Evolutionary conservation across 2,797 vertebrate species (phyloP), one percentile per base, ranked within the genome.

Genomic region (Pseudochirops cupreus): DNA sequence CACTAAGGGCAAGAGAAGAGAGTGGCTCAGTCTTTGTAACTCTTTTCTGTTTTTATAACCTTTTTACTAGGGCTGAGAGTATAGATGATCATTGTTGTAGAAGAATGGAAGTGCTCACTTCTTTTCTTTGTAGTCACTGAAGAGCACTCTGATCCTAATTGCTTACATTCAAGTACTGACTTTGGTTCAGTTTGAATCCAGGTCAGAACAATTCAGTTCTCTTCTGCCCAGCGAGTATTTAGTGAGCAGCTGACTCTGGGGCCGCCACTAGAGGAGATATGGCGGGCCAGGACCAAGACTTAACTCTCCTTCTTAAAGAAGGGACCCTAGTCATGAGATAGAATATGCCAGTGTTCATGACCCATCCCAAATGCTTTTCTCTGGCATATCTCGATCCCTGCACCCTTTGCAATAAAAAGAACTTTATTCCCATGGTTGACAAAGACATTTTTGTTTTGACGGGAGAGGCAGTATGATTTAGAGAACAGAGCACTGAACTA

Each of bases 1-100:
- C 50, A 93, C 74, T 92, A 93, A 91, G 90, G 90, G 39, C 90
- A 92, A 55, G 91, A 92, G 91, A 28, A 74, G 52, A 93, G 0
- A 91, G 21, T 91, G 91, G 24, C 50, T 95, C n/a, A 93, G n/a
- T 93, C 87, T 93, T 98, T 93, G 24, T 92, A 94, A 94, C 13
- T 93, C n/a, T 82, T n/a, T 67, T 46, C 16, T 46, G n/a, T 24
- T 10, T 82, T 39, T 96, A 18, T 58, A 4, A 0, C 28, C 12
- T 92, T 94, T 90, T 95, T 92, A 92, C 0, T 93, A 14, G 46
- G 94, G 53, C 0, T 92, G 31, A 91, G 96, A 95, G 92, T 11
- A 87, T 93, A 93, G 94, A 90, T 82, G 91, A 93, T 93, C 24
- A 87, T 92, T 96, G 21, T 29, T 95, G 92, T 92, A 18, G 50